Evolutionary conservation across 2,797 vertebrate genomes (phyloP).

Genomic region (Dipus sagitta): DNA sequence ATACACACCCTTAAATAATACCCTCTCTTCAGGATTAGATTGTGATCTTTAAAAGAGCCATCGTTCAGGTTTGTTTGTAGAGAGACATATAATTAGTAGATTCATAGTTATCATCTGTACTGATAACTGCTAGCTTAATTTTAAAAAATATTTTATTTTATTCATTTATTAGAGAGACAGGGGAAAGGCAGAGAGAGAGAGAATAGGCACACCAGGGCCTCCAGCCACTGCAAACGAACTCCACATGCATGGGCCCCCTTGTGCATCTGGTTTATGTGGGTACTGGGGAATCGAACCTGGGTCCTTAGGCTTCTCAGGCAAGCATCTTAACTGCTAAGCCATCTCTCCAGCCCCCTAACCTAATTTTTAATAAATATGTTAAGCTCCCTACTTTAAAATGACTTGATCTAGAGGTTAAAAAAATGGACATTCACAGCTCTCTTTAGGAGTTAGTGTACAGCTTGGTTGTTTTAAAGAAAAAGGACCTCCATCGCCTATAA

Average conservation of each 20-base stretch:
- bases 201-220: too few species aligned
- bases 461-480: not conserved
- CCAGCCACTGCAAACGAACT: too few species aligned
- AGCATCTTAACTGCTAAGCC: too few species aligned
- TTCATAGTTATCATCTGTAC: not conserved
- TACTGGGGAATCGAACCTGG: too few species aligned
- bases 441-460: not conserved
- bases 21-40: not conserved
- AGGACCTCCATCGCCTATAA: not conserved
- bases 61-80: constrained; percentile 3
- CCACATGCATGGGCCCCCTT: too few species aligned
- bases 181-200: too few species aligned
- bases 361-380: not conserved
- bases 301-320: too few species aligned
- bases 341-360: too few species aligned
- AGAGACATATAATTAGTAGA: constrained; percentile 25
- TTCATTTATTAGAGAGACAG: too few species aligned
- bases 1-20: not conserved
- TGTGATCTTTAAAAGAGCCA: constrained; percentile 28
- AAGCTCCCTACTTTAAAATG: not conserved
- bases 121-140: constrained; percentile 3
- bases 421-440: not conserved
- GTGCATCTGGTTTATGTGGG: too few species aligned
- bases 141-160: not conserved
- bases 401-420: constrained; percentile 21